A percentile compares a stretch with the other conserved stretches of the same genome.
phyloP scores from a whole-genome alignment of 2,797 vertebrate species.

The Kryptolebias ocellatus region DNA sequence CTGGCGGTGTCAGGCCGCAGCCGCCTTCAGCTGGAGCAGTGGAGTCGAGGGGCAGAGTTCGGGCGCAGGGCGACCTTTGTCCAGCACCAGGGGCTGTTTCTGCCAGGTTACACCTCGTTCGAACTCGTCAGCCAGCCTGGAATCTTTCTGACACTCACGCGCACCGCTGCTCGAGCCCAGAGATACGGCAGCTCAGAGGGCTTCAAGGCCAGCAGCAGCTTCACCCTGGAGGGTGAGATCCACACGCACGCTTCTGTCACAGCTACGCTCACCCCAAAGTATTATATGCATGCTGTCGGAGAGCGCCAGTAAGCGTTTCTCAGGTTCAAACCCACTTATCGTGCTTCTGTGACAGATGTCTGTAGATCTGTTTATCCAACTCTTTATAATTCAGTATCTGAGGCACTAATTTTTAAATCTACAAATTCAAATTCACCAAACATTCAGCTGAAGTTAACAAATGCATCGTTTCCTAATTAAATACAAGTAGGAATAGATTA shows the following conservation, averaged over 20 bases:
- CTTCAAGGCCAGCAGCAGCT: conserved; percentile 93
- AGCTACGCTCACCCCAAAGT: not conserved
- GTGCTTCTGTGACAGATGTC: too few species aligned
- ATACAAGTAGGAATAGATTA: too few species aligned
- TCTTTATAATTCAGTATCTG: too few species aligned
- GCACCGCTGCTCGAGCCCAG: conserved; percentile 80
- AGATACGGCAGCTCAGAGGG: conserved; percentile 88
- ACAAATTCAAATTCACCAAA: too few species aligned
- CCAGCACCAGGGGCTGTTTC: conserved; percentile 94
- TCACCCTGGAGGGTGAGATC: conserved; percentile 90
- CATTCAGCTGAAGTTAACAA: too few species aligned
- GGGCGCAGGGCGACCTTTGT: conserved; percentile 88
- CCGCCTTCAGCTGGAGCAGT: conserved; percentile 85
- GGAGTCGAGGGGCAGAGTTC: conserved; percentile 87
- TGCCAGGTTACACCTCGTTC: conserved; percentile 88
- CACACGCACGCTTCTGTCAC: not conserved
- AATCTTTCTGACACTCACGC: conserved; percentile 88
- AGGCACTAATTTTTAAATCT: too few species aligned
- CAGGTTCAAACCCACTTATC: too few species aligned
- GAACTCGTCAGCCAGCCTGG: conserved; percentile 92
- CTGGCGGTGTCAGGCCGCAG: conserved; percentile 83
- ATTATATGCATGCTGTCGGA: too few species aligned
- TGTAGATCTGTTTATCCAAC: too few species aligned
- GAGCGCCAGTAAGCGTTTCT: not conserved
- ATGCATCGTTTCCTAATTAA: too few species aligned